Conservation (phyloP, 2,797 vertebrate species). For the Potorous gilbertii region DNA sequence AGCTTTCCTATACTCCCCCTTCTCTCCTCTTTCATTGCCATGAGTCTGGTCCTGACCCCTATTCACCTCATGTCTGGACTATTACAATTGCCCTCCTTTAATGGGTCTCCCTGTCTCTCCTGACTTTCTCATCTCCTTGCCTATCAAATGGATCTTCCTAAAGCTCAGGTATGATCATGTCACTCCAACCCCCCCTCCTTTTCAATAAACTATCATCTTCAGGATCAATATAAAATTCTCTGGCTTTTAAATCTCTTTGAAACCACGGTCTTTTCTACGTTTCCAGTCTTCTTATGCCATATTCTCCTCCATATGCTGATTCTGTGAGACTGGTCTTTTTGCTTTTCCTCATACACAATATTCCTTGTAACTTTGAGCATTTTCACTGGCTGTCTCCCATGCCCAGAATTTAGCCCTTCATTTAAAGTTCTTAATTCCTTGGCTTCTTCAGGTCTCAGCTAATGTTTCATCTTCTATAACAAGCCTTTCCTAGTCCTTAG, state of each 20-base stretch:
- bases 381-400: neutral
- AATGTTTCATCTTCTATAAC: neutral
- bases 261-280: neutral
- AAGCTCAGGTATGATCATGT: neutral
- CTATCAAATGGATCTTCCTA: neutral
- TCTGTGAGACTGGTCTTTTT: neutral
- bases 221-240: neutral
- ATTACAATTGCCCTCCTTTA: neutral
- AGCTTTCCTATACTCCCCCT: neutral
- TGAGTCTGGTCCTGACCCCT: neutral
- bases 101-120: neutral
- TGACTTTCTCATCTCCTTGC: neutral
- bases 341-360: neutral
- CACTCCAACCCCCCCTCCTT: neutral
- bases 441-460: neutral
- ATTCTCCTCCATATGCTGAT: neutral
- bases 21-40: neutral
- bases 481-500: neutral
- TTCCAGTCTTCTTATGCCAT: neutral
- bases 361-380: neutral
- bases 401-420: neutral
- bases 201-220: neutral
- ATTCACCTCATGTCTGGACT: neutral
- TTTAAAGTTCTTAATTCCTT: neutral
- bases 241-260: neutral